Conservation (phyloP, 2,888 invertebrate genomes). For the Leucoma salicis region DNA sequence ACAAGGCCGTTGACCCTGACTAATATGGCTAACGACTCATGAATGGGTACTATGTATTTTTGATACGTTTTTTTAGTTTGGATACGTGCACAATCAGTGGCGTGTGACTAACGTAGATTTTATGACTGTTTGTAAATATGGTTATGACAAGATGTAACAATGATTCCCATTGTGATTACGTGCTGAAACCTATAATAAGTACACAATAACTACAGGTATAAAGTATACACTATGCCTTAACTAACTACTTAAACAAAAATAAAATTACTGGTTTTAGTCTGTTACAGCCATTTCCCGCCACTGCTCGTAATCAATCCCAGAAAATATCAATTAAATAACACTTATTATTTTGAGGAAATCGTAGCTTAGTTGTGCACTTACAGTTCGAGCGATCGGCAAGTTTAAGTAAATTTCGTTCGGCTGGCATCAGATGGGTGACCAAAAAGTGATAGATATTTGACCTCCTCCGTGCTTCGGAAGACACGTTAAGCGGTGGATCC, state of each 20-base stretch:
- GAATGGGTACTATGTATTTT: constrained; percentile 50
- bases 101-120: constrained; percentile 16
- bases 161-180: neutral
- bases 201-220: too few relatives aligned
- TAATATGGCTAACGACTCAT: constrained; percentile 48
- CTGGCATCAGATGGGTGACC: too few relatives aligned
- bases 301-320: neutral
- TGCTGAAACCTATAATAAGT: neutral
- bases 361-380: too few relatives aligned
- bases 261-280: neutral
- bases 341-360: too few relatives aligned
- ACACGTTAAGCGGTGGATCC: too few relatives aligned
- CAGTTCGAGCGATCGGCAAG: too few relatives aligned
- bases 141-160: neutral
- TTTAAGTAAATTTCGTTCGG: too few relatives aligned
- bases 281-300: neutral
- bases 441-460: too few relatives aligned
- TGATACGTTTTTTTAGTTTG: constrained; percentile 22
- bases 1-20: constrained; percentile 50
- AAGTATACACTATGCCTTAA: neutral
- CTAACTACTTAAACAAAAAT: neutral
- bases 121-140: constrained; percentile 4
- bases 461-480: too few relatives aligned
- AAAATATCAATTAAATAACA: too few relatives aligned
- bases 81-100: constrained; percentile 7